These are phyloP conservation scores for Andinoacara biseriatus DNA, from an alignment of 2,113 vertebrate genomes.

Conservation along the genomic window DNA sequence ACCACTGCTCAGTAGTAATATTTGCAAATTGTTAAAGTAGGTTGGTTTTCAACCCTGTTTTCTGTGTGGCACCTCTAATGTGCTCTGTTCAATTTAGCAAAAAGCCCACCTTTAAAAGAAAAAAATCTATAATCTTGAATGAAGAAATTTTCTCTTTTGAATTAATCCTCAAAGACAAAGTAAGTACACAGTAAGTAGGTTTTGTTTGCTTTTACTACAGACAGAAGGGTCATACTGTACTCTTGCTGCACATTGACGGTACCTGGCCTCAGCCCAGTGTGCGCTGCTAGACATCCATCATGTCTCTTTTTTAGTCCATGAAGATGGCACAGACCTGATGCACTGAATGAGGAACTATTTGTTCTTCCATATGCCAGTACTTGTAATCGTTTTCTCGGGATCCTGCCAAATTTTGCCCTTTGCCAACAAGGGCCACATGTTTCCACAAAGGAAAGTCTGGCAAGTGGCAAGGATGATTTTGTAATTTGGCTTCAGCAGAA, in stretches of 20 bases:
- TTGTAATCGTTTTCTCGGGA: conserved; percentile 89
- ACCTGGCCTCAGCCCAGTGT: conserved; percentile 85
- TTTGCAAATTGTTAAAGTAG: not conserved
- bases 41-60: not conserved
- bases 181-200: not conserved
- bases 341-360: conserved; percentile 88
- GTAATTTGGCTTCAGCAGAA: conserved; percentile 48
- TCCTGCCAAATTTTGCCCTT: conserved; percentile 86
- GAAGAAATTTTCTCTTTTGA: not conserved
- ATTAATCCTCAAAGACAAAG: not conserved
- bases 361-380: conserved; percentile 95
- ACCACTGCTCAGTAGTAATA: not conserved
- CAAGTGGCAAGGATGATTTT: conserved; percentile 66
- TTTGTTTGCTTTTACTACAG: conserved; percentile 3
- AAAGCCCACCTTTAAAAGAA: rapidly evolving
- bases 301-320: conserved; percentile 84
- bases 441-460: conserved; percentile 79
- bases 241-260: conserved; percentile 76
- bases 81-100: not conserved
- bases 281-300: conserved; percentile 82
- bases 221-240: conserved; percentile 70
- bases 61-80: not conserved
- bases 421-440: conserved; percentile 83
- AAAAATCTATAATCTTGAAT: not conserved
- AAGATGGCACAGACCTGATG: conserved; percentile 95